phyloP scores from a whole-genome alignment of 64 coral and sea anemone genomes.

The Porites lutea region DNA sequence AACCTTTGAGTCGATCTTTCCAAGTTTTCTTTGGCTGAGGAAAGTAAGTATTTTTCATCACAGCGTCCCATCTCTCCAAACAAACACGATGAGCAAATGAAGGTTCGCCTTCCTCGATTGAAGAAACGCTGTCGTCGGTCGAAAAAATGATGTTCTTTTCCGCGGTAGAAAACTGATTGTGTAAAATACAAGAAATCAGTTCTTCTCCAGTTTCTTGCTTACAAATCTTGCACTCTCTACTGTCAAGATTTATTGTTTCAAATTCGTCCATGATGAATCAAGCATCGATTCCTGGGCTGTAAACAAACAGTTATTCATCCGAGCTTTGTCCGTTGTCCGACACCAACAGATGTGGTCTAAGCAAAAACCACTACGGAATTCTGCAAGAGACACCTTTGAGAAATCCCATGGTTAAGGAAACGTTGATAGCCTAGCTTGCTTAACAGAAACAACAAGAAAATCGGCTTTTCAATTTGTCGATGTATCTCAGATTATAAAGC shows the following conservation, averaged over 20 bases:
- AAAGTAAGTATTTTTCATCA: conserved; percentile 63
- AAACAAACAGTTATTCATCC: background rate
- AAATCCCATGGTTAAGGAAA: no score
- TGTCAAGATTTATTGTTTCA: conserved; percentile 85
- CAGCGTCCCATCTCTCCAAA: conserved; percentile 74
- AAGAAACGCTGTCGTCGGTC: background rate
- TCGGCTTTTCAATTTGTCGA: no score
- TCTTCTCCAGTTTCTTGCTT: conserved; percentile 88
- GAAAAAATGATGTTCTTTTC: background rate
- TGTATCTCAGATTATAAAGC: no score
- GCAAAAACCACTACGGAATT: no score
- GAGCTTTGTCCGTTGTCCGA: background rate
- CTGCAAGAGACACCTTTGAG: no score
- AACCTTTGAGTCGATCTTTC: conserved; percentile 79
- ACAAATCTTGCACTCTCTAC: conserved; percentile 81
- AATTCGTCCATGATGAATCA: conserved; percentile 62
- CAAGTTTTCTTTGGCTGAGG: conserved; percentile 81
- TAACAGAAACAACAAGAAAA: no score
- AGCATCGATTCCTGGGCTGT: background rate
- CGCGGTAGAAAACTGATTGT: conserved; percentile 70
- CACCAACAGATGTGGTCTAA: no score
- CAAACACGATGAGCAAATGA: conserved; percentile 78
- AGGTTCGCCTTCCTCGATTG: conserved; percentile 5
- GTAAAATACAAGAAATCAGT: conserved; percentile 78
- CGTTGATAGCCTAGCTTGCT: no score